A percentile compares a stretch with the other conserved stretches of the same genome.
phyloP scores from a whole-genome alignment of 2,888 invertebrate species.

The Phengaris alcon region DNA sequence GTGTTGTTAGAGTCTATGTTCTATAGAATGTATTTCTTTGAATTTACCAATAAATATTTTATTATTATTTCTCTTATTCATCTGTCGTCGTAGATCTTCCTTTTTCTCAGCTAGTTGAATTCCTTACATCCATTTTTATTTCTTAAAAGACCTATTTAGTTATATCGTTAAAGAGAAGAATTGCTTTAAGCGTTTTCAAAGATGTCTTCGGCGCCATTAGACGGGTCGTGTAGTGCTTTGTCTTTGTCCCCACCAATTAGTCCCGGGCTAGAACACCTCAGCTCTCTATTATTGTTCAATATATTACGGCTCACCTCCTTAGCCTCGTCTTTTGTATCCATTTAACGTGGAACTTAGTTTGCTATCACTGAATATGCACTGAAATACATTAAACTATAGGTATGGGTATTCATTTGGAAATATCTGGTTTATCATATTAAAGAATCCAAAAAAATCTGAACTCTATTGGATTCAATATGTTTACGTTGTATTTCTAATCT shows the following conservation, averaged over 20 bases:
- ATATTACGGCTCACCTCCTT: slow-evolving; percentile 58
- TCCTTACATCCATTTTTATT: too few relatives aligned
- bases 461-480: too few relatives aligned
- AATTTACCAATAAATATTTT: too few relatives aligned
- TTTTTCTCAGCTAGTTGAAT: too few relatives aligned
- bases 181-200: slow-evolving; percentile 44
- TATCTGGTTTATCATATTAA: background rate
- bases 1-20: background rate
- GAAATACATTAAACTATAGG: background rate
- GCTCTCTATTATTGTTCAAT: slow-evolving; percentile 61
- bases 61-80: too few relatives aligned
- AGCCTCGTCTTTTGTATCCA: slow-evolving; percentile 50
- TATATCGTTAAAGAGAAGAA: slow-evolving; percentile 27
- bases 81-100: too few relatives aligned
- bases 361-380: background rate
- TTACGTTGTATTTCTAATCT: too few relatives aligned
- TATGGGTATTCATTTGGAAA: background rate
- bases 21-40: too few relatives aligned
- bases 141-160: slow-evolving; percentile 1
- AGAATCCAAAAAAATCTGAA: too few relatives aligned
- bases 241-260: slow-evolving; percentile 69
- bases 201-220: slow-evolving; percentile 57
- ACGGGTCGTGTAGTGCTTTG: slow-evolving; percentile 48
- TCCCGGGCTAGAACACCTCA: slow-evolving; percentile 42
- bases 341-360: slow-evolving; percentile 32